Conservation (phyloP, 1,140 invertebrate genomes). For the Chironomus tepperi region DNA sequence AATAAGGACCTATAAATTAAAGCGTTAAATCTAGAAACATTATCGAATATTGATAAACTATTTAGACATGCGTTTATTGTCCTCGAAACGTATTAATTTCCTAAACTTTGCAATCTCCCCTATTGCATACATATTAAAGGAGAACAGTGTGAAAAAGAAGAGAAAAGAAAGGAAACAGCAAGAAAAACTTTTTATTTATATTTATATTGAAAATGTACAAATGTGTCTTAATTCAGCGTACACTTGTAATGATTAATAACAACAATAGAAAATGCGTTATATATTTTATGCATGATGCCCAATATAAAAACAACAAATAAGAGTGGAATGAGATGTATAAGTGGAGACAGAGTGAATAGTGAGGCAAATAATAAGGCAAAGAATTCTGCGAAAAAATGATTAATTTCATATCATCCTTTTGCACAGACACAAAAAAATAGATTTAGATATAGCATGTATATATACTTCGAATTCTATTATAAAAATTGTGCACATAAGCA, state of each 20-base stretch:
- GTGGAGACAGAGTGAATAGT: not conserved
- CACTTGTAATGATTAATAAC: slow-evolving; percentile 14
- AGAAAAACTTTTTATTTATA: no score
- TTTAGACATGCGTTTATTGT: no score
- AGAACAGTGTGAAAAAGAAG: not conserved
- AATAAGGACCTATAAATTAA: no score
- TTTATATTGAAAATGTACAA: not conserved
- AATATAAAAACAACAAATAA: not conserved
- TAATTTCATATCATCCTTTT: not conserved
- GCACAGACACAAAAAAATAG: not conserved
- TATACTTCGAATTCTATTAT: not conserved
- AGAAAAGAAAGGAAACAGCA: no score
- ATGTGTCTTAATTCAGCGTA: not conserved
- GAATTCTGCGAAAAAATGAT: not conserved
- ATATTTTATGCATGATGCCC: not conserved
- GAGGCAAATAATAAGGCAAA: not conserved
- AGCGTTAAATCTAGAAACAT: no score
- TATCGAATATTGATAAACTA: no score
- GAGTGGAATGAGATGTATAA: not conserved
- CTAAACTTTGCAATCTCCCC: no score
- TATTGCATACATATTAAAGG: no score
- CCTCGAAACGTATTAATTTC: no score
- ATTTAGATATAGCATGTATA: not conserved
- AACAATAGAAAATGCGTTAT: not conserved
- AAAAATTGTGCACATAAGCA: slow-evolving; percentile 1